A percentile compares a stretch with the other conserved stretches of the same genome.
phyloP scores from a whole-genome alignment of 2,797 vertebrate species.

The Siniperca scherzeri region DNA sequence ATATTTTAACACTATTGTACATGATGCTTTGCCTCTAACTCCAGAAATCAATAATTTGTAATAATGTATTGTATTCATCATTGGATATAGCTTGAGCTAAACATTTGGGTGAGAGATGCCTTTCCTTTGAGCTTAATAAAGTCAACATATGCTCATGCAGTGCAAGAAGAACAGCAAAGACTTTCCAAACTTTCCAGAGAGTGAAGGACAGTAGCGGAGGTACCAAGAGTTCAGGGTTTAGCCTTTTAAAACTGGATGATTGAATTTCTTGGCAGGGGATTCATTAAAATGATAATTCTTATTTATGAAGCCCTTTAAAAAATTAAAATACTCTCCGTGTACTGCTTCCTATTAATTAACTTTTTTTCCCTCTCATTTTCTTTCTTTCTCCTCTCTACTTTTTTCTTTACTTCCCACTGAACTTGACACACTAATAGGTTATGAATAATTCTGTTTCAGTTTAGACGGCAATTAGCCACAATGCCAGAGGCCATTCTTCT shows the following conservation, averaged over 20 bases:
- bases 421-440: conserved; percentile 88
- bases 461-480: conserved; percentile 86
- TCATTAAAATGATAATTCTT: conserved; percentile 86
- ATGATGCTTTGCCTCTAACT: not conserved
- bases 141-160: conserved; percentile 32
- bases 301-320: conserved; percentile 88
- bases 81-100: conserved; percentile 3
- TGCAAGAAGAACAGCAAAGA: conserved; percentile 41
- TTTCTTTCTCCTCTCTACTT: conserved; percentile 68
- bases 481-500: conserved; percentile 84
- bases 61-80: conserved; percentile 15
- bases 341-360: conserved; percentile 86
- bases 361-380: conserved; percentile 76
- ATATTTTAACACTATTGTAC: not conserved
- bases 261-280: conserved; percentile 82
- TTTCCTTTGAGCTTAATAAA: conserved; percentile 29
- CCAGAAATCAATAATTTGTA: not conserved
- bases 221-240: conserved; percentile 72
- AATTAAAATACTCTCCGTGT: conserved; percentile 82
- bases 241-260: conserved; percentile 78
- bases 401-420: conserved; percentile 80
- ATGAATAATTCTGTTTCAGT: conserved; percentile 91
- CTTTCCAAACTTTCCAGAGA: conserved; percentile 64
- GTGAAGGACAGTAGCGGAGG: conserved; percentile 69
- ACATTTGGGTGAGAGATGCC: not conserved